phyloP scores from a whole-genome alignment of 1,140 invertebrate genomes.

The Tetramorium simillimum region DNA sequence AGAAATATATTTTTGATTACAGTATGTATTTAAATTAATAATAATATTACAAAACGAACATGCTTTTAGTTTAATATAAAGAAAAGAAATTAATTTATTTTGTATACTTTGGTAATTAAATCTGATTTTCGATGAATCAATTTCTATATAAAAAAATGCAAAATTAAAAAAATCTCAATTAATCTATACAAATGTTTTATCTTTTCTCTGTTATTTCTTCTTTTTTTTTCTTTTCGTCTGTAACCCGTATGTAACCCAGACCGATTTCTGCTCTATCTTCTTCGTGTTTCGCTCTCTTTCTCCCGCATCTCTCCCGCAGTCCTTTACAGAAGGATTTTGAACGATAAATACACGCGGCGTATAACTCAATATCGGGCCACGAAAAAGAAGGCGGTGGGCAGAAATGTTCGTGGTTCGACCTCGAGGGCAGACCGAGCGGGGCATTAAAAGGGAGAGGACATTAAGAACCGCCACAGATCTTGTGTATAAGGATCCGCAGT shows the following conservation, averaged over 20 bases:
- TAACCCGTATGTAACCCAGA: constrained; percentile 11
- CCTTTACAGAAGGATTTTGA: constrained; percentile 76
- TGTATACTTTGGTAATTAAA: neutral
- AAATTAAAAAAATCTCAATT: neutral
- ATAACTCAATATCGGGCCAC: constrained; percentile 84
- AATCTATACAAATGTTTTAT: constrained; percentile 7
- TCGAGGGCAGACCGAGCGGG: constrained; percentile 81
- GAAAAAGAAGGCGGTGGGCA: constrained; percentile 79
- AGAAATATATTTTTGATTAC: neutral
- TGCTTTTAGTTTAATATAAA: neutral
- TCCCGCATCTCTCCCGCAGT: constrained; percentile 42
- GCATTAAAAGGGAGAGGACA: constrained; percentile 85
- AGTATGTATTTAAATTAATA: neutral
- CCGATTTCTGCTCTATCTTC: constrained; percentile 15
- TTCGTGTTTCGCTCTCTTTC: constrained; percentile 29
- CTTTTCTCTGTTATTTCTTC: constrained; percentile 2
- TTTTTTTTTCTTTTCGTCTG: neutral
- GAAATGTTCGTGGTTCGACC: constrained; percentile 84
- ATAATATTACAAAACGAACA: neutral
- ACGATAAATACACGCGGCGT: constrained; percentile 82
- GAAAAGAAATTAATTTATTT: neutral
- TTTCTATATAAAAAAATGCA: neutral
- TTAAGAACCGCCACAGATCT: constrained; percentile 85
- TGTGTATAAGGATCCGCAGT: constrained; percentile 81
- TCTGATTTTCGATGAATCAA: neutral